Evolutionary conservation across 2,797 vertebrate genomes (phyloP), one percentile per base, ranked within the genome.

Genomic region (Pogonophryne albipinna): DNA sequence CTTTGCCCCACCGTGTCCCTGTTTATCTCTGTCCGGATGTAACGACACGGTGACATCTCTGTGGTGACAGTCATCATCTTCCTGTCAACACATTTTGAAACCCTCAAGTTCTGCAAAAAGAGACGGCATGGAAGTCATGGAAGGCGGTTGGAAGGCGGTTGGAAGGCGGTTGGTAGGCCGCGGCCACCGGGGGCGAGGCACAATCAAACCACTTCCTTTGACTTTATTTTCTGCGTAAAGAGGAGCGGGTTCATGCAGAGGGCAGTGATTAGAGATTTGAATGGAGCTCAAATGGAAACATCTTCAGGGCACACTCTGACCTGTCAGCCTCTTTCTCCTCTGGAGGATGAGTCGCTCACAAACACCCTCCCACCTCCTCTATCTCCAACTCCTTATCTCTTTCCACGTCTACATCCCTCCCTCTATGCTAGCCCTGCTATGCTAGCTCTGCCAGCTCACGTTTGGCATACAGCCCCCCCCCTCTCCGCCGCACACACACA

Each of bases 251-350:
- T 98, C 97, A 98, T 76, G 83, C 59, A 89, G 94, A 98, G 97
- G 97, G 88, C 97, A 97, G 93, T 82, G 92, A 95, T 96, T 94
- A 95, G 93, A 93, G 93, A 94, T 95, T 93, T 96, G 96, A 96
- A 95, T 95, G 95, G 94, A 94, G 92, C 93, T 94, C 94, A 93
- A 95, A 92, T 82, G 77, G 92, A 96, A 96, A 96, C 95, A 92
- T 96, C 97, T 97, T 89, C 83, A 56, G 96, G 96, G 96, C 95
- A 96, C 95, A 92, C 95, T 94, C 95, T 94, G 95, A 95, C 94
- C 95, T 95, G 96, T 98, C 97, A 96, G 92, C 93, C 92, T 88
- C 85, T 89, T 92, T 97, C 95, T 95, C 92, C 90, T 95, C 86
- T 81, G 92, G 89, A 87, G 87, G 91, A 91, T 87, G 80, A 93